Conservation (phyloP, 2,888 invertebrate genomes). For the Bhutanitis thaidina region DNA sequence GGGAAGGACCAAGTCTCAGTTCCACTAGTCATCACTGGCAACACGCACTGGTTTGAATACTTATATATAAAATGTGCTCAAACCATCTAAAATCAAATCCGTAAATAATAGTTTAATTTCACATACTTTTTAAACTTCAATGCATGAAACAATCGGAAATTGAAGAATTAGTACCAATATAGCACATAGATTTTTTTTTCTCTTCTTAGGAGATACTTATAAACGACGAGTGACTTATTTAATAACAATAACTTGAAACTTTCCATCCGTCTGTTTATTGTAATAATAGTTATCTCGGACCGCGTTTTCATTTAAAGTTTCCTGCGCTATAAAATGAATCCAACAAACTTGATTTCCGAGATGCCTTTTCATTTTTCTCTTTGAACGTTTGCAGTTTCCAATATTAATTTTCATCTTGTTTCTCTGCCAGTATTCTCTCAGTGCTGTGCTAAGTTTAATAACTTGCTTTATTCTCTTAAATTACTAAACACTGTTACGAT, state of each 20-base stretch:
- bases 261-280: neutral
- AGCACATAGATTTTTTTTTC: no score
- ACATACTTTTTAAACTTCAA: no score
- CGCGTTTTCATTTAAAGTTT: slow-evolving; percentile 17
- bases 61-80: no score
- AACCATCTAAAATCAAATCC: no score
- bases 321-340: slow-evolving; percentile 11
- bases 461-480: neutral
- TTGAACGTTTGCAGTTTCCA: slow-evolving; percentile 3
- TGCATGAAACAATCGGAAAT: no score
- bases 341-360: slow-evolving; percentile 12
- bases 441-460: neutral
- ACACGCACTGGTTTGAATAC: no score
- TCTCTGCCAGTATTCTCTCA: neutral
- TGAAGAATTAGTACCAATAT: no score
- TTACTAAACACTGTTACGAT: no score
- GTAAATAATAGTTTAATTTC: no score
- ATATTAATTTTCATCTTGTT: slow-evolving; percentile 2
- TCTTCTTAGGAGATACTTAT: no score
- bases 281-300: slow-evolving; percentile 3
- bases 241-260: slow-evolving; percentile 1
- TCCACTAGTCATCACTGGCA: no score
- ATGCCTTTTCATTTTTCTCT: slow-evolving; percentile 8
- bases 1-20: no score
- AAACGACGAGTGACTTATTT: neutral